These are phyloP conservation scores for Loriculus beryllinus DNA, from an alignment of 2,797 vertebrate genomes.

Conservation along the genomic window DNA sequence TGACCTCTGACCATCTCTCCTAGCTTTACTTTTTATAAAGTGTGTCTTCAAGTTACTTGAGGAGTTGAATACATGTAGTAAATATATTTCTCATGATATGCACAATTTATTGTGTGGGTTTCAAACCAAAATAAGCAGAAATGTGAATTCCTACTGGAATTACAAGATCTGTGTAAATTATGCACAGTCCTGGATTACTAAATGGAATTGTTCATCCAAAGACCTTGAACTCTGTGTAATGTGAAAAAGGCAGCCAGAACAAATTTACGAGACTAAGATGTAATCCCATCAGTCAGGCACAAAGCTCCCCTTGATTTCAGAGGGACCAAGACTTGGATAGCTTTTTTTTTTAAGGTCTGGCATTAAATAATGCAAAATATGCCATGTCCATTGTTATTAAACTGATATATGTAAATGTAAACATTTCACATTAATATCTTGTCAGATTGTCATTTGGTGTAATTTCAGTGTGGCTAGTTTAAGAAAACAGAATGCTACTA, in stretches of 20 bases:
- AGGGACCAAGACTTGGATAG: background rate
- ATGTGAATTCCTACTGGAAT: background rate
- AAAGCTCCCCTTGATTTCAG: conserved; percentile 15
- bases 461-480: background rate
- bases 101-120: background rate
- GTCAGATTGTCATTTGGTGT: background rate
- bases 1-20: background rate
- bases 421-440: background rate
- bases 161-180: background rate
- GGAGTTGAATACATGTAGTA: background rate
- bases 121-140: background rate
- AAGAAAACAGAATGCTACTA: background rate
- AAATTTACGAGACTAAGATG: background rate
- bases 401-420: background rate
- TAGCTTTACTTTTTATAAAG: background rate
- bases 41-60: background rate
- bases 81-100: background rate
- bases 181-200: background rate
- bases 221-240: background rate
- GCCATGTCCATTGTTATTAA: background rate
- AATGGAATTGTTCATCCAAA: background rate
- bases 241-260: background rate
- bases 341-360: background rate
- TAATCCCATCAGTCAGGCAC: background rate
- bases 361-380: background rate